These are phyloP conservation scores for Anastrepha obliqua DNA, from an alignment of 1,140 invertebrate species.

Conservation along the genomic window DNA sequence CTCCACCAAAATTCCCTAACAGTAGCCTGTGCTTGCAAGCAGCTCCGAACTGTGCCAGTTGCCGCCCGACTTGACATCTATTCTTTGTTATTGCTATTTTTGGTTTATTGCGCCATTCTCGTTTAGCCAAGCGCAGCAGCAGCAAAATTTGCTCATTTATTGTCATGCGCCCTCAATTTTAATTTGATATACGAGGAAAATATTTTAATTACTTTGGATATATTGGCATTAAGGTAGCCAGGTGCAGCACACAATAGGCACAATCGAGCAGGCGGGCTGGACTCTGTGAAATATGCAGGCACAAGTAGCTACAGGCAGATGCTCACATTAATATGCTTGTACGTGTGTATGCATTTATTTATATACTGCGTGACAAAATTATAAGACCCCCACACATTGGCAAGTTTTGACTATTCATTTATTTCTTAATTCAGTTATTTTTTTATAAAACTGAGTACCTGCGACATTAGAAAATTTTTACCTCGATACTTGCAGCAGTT, in stretches of 20 bases:
- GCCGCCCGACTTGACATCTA: no score
- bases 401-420: no score
- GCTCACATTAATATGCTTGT: not conserved
- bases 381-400: no score
- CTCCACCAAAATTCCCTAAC: not conserved
- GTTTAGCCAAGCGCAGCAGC: not conserved
- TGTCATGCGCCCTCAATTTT: slow-evolving; percentile 11
- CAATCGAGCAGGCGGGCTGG: not conserved
- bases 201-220: slow-evolving; percentile 50
- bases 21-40: not conserved
- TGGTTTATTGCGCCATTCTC: slow-evolving; percentile 2
- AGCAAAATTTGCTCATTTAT: not conserved
- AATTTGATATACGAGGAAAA: slow-evolving; percentile 45
- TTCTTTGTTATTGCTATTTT: not conserved
- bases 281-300: not conserved
- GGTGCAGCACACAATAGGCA: not conserved
- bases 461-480: no score
- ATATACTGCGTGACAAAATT: not conserved
- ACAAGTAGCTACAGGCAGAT: not conserved
- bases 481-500: no score
- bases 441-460: no score
- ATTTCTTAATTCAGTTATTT: no score
- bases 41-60: not conserved
- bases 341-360: no score
- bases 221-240: slow-evolving; percentile 1